Evolutionary conservation across 2,888 invertebrate genomes (phyloP).

Genomic region (Hypolimnas misippus): DNA sequence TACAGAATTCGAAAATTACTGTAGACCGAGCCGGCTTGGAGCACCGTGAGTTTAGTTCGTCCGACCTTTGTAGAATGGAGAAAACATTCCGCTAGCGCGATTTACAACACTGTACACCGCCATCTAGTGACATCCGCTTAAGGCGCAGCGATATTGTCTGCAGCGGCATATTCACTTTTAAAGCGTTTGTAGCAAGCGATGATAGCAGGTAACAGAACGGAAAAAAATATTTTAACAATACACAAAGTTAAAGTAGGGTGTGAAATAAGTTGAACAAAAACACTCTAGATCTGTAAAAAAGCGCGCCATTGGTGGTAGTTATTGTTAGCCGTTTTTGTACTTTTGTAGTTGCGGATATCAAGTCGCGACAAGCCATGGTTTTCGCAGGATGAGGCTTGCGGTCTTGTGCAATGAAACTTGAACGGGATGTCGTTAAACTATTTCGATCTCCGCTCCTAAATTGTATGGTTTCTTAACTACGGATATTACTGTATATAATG

Average conservation of each 20-base stretch:
- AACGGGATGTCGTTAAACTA: constrained; percentile 42
- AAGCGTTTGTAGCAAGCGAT: not conserved
- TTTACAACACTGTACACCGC: constrained; percentile 21
- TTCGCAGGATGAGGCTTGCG: constrained; percentile 56
- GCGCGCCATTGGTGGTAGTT: constrained; percentile 35
- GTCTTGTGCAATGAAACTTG: constrained; percentile 46
- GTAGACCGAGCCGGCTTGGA: constrained; percentile 90
- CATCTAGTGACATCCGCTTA: constrained; percentile 25
- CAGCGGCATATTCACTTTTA: not conserved
- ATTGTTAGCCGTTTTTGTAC: constrained; percentile 33
- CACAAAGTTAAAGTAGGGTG: constrained; percentile 37
- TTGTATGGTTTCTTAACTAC: constrained; percentile 26
- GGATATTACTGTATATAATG: constrained; percentile 27
- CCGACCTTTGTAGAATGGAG: not conserved
- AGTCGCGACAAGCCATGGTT: constrained; percentile 36
- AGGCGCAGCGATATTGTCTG: not conserved
- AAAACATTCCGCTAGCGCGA: constrained; percentile 29
- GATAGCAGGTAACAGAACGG: constrained; percentile 30
- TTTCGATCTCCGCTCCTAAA: constrained; percentile 30
- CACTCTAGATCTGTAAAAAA: constrained; percentile 38
- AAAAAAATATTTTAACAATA: constrained; percentile 38
- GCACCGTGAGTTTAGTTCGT: constrained; percentile 61
- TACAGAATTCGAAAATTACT: constrained; percentile 87
- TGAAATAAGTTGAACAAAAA: constrained; percentile 41
- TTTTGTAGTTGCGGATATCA: constrained; percentile 37